Evolutionary conservation across 2,113 vertebrate genomes (phyloP), one percentile per base, ranked within the genome.

Genomic region (Hypocryptadius cinnamomeus): DNA sequence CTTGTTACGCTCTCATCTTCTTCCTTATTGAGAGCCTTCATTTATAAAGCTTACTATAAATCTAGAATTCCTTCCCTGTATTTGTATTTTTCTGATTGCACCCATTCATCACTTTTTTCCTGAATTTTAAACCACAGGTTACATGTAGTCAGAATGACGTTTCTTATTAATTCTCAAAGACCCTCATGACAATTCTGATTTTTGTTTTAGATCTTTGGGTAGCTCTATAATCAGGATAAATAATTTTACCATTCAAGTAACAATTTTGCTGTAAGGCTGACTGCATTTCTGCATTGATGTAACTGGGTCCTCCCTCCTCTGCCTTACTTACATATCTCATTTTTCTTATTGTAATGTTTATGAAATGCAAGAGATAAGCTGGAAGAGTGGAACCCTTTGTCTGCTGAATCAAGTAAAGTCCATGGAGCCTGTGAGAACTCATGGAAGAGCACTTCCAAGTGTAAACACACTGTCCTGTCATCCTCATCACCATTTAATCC

Each of bases 21-120:
- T 54, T 86, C 35, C 33, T 91, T 61, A 82, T 51, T 3, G 3
- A 73, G 54, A 82, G 73, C 15, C 10, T 89, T 79, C 2, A 69
- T 89, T 79, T 81, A 50, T 53, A 72, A 77, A 65, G 10, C 53
- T 84, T 54, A 69, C 30, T 78, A 72, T 37, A 66, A 82, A 79
- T 50, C 61, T 90, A 28, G 20, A 64, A 53, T 82, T 74, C 31
- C 54, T 39, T 31, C 28, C 28, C 20, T 68, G 78, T 81, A 86
- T 86, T 91, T 90, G 27, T 74, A 48, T 71, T 81, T 47, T 92
- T 50, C 50, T 95, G 66, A 91, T 92, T 89, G 66, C 23, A 93
- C 11, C 33, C 54, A 74, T 86, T 91, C 73, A 87, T 79, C 23
- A 39, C 27, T 50, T 87, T 79, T 78, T 27, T 14, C 27, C 57